Conservation (phyloP, 2,113 vertebrate species). For the Alces alces region DNA sequence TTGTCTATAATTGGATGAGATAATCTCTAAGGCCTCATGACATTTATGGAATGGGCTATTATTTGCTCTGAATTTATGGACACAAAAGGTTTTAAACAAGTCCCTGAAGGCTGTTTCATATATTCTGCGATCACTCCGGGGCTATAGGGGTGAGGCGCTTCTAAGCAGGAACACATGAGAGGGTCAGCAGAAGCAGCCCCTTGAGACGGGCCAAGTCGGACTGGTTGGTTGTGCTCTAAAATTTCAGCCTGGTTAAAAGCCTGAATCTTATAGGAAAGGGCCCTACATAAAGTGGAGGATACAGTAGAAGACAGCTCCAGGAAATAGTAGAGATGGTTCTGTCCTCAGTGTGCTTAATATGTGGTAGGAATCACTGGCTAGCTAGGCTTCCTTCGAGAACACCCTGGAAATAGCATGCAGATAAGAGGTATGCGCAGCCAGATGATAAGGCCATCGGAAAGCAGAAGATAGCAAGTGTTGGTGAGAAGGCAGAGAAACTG, state of each 20-base stretch:
- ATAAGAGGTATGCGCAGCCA: not conserved
- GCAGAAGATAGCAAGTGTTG: not conserved
- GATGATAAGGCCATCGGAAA: not conserved
- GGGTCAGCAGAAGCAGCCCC: not conserved
- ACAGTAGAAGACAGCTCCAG: not conserved
- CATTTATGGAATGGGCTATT: constrained; percentile 27
- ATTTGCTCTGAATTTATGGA: constrained; percentile 50
- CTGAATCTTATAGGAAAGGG: not conserved
- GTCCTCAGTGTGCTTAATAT: not conserved
- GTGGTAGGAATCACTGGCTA: not conserved
- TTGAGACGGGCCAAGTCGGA: not conserved
- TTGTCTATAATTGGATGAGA: constrained; percentile 37
- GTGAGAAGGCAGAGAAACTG: not conserved
- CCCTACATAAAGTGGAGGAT: not conserved
- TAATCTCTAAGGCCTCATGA: constrained; percentile 41
- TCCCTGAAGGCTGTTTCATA: not conserved
- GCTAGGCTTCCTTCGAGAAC: not conserved
- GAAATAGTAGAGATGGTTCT: not conserved
- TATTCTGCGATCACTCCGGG: not conserved
- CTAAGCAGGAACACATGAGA: not conserved
- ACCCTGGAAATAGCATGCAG: not conserved
- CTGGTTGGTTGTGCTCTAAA: not conserved
- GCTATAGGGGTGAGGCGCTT: not conserved
- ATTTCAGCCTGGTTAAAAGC: not conserved
- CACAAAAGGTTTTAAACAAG: constrained; percentile 34